Evolutionary conservation across 2,113 vertebrate genomes (phyloP).

Genomic region (Chlorodrepanis virens): DNA sequence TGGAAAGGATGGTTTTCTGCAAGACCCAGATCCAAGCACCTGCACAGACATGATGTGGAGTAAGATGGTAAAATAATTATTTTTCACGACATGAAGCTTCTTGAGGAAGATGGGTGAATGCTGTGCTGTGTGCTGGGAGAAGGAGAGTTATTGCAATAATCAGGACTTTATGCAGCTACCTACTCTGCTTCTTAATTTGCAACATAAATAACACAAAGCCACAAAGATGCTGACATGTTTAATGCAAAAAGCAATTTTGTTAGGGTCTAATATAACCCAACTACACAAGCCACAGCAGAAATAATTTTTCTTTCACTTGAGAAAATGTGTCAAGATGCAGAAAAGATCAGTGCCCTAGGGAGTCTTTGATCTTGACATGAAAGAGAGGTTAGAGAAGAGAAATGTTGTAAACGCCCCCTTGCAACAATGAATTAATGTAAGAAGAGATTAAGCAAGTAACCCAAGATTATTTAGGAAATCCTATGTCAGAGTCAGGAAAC

Average conservation of each 20-base stretch:
- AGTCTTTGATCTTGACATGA: neutral
- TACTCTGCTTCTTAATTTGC: conserved; percentile 26
- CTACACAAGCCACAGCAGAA: neutral
- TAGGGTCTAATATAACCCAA: neutral
- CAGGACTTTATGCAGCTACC: neutral
- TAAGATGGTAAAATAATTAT: neutral
- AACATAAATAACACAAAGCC: neutral
- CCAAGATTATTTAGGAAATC: neutral
- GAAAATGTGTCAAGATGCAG: neutral
- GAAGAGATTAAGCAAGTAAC: neutral
- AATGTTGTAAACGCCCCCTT: neutral
- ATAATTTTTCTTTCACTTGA: neutral
- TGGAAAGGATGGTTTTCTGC: neutral
- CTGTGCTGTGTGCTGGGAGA: neutral
- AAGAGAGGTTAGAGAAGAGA: neutral
- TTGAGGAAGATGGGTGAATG: neutral
- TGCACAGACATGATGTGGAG: neutral
- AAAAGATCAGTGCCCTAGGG: neutral
- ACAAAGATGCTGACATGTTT: neutral
- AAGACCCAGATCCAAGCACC: neutral
- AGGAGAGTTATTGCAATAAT: neutral
- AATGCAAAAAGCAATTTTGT: neutral
- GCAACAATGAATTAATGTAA: neutral
- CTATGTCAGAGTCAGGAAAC: neutral
- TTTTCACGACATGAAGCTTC: neutral